Evolutionary conservation across 2,113 vertebrate genomes (phyloP), one percentile per base, ranked within the genome.

Genomic region (Percopsis transmontana): DNA sequence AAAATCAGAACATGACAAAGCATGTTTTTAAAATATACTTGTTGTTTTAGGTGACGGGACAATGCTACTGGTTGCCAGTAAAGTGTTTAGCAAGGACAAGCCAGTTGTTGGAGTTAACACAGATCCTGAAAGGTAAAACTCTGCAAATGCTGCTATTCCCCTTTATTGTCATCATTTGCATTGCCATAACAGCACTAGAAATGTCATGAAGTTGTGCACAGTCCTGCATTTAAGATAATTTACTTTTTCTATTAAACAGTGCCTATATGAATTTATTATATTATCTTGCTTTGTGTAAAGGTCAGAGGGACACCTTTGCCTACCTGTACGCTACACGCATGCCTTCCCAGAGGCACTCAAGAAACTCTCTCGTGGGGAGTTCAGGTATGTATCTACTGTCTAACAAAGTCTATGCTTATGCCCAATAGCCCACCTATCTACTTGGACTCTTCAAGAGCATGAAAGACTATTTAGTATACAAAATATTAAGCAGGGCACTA

Each of bases 91-190:
- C 87, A 94, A 94, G 74, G 92, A 92, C 86, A 98, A 98, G 80
- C 97, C 97, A 44, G 96, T 99, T 54, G 94, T 99, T 13, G 97
- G 97, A 47, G 94, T 99, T 44, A 99, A 99, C 82, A 99, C 97
- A 1, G 97, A 99, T 81, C 97, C 97, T 45, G 97, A 99, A 81
- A 95, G 97, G 97, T 99, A 93, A 93, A 19, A 19, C 65, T 51
- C 47, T 3, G 8, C 3, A 2, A 47, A 39, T 2, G 41, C 11
- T 52, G 18, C 24, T 40, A 74, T 11, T 45, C 16, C 16, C 2
- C 2, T 11, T 45, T 16, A n/a, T n/a, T n/a, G n/a, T 50, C 47
- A 16, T 9, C 47, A 50, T 16, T 50, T 2, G 15, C 19, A 19
- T n/a, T 50, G n/a, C 47, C 8, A 6, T 33, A 7, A 7, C 5